Percentiles rank a stretch among this genome's conserved stretches.
These are phyloP conservation scores for Polydesmus complanatus DNA, from an alignment of 2,888 invertebrate species.

Conservation along the genomic window DNA sequence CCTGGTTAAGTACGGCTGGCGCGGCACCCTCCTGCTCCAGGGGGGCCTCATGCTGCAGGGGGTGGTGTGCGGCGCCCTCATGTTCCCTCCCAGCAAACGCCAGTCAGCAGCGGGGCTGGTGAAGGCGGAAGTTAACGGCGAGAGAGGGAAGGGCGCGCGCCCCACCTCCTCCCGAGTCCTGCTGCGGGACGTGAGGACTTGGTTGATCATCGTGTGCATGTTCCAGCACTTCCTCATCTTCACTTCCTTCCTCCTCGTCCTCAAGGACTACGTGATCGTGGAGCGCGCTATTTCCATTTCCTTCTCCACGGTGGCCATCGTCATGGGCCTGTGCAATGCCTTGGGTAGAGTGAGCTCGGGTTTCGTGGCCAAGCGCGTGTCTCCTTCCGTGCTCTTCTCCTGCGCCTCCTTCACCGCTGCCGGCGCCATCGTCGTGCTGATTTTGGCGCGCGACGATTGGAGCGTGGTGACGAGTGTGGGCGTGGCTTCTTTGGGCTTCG, in stretches of 20 bases:
- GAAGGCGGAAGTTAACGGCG: neutral
- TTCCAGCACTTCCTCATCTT: neutral
- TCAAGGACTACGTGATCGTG: neutral
- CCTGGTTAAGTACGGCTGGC: neutral
- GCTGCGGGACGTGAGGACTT: neutral
- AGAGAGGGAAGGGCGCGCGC: neutral
- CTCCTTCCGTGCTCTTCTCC: neutral
- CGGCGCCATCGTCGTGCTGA: neutral
- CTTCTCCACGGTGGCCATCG: neutral
- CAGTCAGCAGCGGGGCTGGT: neutral
- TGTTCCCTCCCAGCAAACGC: neutral
- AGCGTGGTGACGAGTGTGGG: neutral
- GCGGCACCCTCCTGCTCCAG: neutral
- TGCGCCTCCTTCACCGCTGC: neutral
- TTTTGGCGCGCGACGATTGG: neutral
- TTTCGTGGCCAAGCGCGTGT: neutral
- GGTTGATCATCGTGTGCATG: neutral
- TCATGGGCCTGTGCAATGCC: neutral
- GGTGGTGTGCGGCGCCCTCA: neutral
- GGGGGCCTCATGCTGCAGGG: neutral
- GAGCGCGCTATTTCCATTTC: neutral
- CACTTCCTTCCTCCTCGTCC: neutral
- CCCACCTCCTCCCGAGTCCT: neutral
- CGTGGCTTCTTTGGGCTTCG: neutral
- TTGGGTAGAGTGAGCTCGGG: neutral